Conservation (phyloP, 1,140 invertebrate species). For the Rhagoletis pomonella region DNA sequence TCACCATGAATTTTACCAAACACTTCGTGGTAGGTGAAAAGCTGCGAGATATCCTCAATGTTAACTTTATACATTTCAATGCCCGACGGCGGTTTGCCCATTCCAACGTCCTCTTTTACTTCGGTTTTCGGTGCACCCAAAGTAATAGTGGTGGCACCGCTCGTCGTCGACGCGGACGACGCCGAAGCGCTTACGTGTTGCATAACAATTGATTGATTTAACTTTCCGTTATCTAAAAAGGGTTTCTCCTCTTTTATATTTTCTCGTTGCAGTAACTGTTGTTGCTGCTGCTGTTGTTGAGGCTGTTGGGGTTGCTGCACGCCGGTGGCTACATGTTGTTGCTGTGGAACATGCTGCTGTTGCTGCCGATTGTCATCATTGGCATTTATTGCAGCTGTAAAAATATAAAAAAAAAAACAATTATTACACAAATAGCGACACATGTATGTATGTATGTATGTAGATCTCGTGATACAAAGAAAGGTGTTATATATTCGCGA, state of each 20-base stretch:
- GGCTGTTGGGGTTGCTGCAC: slow-evolving; percentile 55
- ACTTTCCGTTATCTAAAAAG: slow-evolving; percentile 60
- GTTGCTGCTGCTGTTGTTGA: slow-evolving; percentile 55
- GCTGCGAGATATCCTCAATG: slow-evolving; percentile 87
- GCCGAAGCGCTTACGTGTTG: slow-evolving; percentile 68
- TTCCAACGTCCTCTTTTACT: slow-evolving; percentile 56
- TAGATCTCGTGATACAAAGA: neutral
- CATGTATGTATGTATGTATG: neutral
- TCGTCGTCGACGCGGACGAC: slow-evolving; percentile 61
- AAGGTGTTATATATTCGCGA: too few relatives aligned
- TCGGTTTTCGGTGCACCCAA: slow-evolving; percentile 56
- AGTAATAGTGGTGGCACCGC: slow-evolving; percentile 47
- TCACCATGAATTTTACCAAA: slow-evolving; percentile 85
- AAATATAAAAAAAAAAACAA: neutral
- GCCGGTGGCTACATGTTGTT: slow-evolving; percentile 51
- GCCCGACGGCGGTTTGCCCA: slow-evolving; percentile 75
- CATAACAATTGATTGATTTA: slow-evolving; percentile 63
- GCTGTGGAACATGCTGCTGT: slow-evolving; percentile 27
- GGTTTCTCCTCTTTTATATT: slow-evolving; percentile 59
- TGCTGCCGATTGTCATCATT: slow-evolving; percentile 56
- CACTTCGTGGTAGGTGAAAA: slow-evolving; percentile 89
- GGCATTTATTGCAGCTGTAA: slow-evolving; percentile 53
- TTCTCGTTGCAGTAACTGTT: slow-evolving; percentile 54
- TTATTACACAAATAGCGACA: neutral
- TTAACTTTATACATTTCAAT: slow-evolving; percentile 87